Conservation (phyloP, 53 echinoderm and acorn worm genomes). For the Pentamera pediparva region DNA sequence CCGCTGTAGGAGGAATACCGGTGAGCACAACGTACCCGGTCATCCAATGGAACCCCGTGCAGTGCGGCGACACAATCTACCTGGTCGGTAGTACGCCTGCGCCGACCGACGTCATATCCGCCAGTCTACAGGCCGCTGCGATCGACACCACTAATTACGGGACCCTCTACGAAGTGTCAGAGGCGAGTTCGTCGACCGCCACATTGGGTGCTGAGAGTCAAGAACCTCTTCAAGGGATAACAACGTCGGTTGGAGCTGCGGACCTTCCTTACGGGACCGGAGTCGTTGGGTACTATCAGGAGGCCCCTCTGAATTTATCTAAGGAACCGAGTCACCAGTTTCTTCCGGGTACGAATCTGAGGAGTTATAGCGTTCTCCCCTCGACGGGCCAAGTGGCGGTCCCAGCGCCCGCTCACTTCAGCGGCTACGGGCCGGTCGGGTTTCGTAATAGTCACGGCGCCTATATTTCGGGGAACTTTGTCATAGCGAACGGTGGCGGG, state of each 20-base stretch:
- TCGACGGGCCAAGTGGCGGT: no score
- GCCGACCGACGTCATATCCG: not conserved
- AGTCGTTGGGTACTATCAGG: not conserved
- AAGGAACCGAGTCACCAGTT: not conserved
- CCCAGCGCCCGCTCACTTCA: no score
- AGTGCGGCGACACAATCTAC: not conserved
- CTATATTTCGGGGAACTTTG: not conserved
- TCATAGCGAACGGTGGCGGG: not conserved
- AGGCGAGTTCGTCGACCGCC: no score
- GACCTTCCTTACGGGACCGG: not conserved
- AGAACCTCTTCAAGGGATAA: no score
- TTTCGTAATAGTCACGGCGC: no score
- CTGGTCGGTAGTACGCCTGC: conserved; percentile 4
- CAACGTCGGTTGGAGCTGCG: not conserved
- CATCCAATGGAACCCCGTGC: conserved; percentile 23
- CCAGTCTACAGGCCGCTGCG: no score
- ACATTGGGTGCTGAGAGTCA: not conserved
- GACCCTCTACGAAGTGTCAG: no score
- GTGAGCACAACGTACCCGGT: conserved; percentile 5
- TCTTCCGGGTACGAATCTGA: not conserved
- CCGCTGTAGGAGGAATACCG: no score
- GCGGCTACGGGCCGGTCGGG: no score
- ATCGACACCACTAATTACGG: no score
- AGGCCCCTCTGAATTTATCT: not conserved
- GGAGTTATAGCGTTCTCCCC: no score